These are phyloP conservation scores for Tortricodes alternella DNA, from an alignment of 2,888 invertebrate genomes.

Conservation along the genomic window DNA sequence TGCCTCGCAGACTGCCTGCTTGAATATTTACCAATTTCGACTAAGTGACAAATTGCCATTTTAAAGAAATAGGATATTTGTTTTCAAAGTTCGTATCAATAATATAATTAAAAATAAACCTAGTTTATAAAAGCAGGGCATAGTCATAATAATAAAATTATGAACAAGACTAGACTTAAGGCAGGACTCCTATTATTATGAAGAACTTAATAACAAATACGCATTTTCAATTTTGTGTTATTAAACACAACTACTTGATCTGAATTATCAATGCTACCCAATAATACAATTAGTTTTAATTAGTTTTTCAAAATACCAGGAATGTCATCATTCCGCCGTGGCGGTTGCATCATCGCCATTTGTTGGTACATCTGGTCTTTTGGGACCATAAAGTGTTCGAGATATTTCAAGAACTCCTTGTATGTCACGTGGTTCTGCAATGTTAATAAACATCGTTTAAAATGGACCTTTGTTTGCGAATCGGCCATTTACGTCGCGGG, in stretches of 20 bases:
- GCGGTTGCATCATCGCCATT: slow-evolving; percentile 70
- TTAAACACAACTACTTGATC: too few species aligned
- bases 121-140: too few species aligned
- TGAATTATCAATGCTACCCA: too few species aligned
- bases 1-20: slow-evolving; percentile 60
- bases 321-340: slow-evolving; percentile 58
- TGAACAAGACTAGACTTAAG: too few species aligned
- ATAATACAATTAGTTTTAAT: neutral
- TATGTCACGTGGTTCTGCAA: slow-evolving; percentile 86
- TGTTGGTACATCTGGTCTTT: slow-evolving; percentile 74
- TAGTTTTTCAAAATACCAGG: slow-evolving; percentile 49
- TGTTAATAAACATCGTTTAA: neutral
- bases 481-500: neutral
- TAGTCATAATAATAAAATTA: too few species aligned
- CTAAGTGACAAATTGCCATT: neutral
- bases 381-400: slow-evolving; percentile 84
- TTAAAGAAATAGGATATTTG: neutral
- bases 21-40: neutral
- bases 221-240: too few species aligned
- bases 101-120: too few species aligned
- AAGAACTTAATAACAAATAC: too few species aligned
- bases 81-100: too few species aligned
- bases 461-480: slow-evolving; percentile 1
- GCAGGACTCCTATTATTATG: too few species aligned
- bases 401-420: slow-evolving; percentile 85